These are phyloP conservation scores for Lapara coniferarum DNA, from an alignment of 2,888 invertebrate genomes.

Conservation along the genomic window DNA sequence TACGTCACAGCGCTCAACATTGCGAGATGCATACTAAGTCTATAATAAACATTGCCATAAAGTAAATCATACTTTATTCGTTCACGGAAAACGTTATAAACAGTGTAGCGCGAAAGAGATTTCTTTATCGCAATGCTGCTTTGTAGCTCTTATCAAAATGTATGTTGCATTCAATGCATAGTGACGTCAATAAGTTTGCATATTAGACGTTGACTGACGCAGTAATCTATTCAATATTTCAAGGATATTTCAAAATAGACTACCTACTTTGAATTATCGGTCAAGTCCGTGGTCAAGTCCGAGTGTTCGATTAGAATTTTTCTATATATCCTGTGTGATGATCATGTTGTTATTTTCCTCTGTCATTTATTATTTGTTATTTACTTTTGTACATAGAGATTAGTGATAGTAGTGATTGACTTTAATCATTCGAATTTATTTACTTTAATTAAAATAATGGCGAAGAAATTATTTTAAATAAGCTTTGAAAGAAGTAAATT, in stretches of 20 bases:
- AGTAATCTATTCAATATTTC: not conserved
- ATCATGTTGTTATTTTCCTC: too few species aligned
- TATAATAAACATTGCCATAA: not conserved
- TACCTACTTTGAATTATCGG: not conserved
- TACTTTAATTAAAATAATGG: too few species aligned
- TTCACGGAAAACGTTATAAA: not conserved
- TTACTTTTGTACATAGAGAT: too few species aligned
- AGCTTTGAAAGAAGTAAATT: too few species aligned
- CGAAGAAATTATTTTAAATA: too few species aligned
- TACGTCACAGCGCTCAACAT: not conserved
- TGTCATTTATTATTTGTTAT: too few species aligned
- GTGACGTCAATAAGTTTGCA: not conserved
- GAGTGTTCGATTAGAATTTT: not conserved
- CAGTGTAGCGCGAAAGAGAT: not conserved
- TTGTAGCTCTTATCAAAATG: not conserved
- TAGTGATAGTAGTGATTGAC: too few species aligned
- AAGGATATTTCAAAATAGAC: constrained; percentile 1
- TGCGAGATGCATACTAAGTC: constrained; percentile 19
- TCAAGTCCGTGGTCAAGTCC: not conserved
- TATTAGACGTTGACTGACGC: not conserved
- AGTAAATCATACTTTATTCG: constrained; percentile 1
- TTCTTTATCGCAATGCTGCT: not conserved
- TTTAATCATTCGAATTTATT: too few species aligned
- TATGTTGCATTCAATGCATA: not conserved
- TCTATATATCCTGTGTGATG: too few species aligned